Evolutionary conservation across 2,888 invertebrate species (phyloP).

Genomic region (Mimachlamys varia): DNA sequence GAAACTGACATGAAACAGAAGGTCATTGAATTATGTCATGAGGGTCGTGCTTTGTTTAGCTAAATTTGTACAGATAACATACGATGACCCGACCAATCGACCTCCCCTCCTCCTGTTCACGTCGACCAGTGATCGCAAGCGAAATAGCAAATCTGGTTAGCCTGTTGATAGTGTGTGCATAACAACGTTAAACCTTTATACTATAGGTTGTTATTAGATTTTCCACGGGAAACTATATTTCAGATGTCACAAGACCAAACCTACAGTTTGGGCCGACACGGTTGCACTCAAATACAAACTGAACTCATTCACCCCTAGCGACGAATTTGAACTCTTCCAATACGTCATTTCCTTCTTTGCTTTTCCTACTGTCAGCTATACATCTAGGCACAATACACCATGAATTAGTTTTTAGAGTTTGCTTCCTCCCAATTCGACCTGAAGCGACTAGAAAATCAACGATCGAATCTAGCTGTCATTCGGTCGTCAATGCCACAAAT

Average conservation of each 20-base stretch:
- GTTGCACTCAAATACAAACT: neutral
- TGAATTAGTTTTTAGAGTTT: no score
- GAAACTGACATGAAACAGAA: neutral
- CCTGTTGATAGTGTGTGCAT: neutral
- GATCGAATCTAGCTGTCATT: no score
- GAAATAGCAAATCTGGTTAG: neutral
- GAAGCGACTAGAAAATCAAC: no score
- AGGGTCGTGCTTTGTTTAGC: neutral
- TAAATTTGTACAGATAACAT: neutral
- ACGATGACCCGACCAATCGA: neutral
- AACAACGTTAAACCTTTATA: neutral
- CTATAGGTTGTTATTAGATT: neutral
- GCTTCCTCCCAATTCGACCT: no score
- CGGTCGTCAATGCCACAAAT: no score
- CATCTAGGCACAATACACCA: no score
- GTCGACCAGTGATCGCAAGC: neutral
- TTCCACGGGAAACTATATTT: constrained; percentile 2
- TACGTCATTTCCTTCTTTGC: no score
- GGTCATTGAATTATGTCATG: neutral
- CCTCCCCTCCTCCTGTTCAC: neutral
- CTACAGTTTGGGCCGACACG: neutral
- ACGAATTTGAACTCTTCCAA: no score
- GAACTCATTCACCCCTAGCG: no score
- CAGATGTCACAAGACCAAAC: constrained; percentile 9
- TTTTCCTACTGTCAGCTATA: no score